Percentiles rank a stretch among this genome's conserved stretches.
phyloP scores from a whole-genome alignment of 1,140 invertebrate genomes.

The Cecropterus lyciades region DNA sequence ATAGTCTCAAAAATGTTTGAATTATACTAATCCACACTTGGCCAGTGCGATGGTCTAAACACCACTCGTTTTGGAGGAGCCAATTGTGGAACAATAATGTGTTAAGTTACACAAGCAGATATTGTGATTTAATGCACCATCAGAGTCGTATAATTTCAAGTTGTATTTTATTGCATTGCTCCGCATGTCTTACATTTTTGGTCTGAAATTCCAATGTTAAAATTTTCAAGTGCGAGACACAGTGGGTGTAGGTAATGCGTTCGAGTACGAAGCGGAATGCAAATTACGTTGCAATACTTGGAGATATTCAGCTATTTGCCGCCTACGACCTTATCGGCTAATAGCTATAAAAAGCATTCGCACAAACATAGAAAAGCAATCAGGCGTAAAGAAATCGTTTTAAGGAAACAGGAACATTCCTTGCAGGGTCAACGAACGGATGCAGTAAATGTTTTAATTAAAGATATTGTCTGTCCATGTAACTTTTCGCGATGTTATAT shows the following conservation, averaged over 20 bases:
- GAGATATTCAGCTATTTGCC: slow-evolving; percentile 39
- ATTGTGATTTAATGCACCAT: too few species aligned
- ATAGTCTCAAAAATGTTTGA: too few species aligned
- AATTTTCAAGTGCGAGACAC: slow-evolving; percentile 17
- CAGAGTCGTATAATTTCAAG: too few species aligned
- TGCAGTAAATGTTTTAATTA: background rate
- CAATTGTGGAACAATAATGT: too few species aligned
- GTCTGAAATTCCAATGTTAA: background rate
- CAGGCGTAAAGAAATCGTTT: slow-evolving; percentile 35
- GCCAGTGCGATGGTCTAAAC: too few species aligned
- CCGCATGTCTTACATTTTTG: background rate
- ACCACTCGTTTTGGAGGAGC: too few species aligned
- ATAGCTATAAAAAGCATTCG: slow-evolving; percentile 35
- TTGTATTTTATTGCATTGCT: background rate
- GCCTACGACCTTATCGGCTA: slow-evolving; percentile 46
- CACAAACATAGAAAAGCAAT: slow-evolving; percentile 61
- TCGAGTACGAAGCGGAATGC: slow-evolving; percentile 51
- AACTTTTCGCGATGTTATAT: too few species aligned
- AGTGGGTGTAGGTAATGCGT: slow-evolving; percentile 49
- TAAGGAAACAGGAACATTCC: slow-evolving; percentile 39
- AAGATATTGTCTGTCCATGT: too few species aligned
- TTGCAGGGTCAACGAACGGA: slow-evolving; percentile 7
- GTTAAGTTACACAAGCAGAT: too few species aligned
- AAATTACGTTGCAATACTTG: slow-evolving; percentile 52
- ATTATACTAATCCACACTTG: too few species aligned